phyloP scores from a whole-genome alignment of 2,888 invertebrate genomes.

The Ormyrus rosae region DNA sequence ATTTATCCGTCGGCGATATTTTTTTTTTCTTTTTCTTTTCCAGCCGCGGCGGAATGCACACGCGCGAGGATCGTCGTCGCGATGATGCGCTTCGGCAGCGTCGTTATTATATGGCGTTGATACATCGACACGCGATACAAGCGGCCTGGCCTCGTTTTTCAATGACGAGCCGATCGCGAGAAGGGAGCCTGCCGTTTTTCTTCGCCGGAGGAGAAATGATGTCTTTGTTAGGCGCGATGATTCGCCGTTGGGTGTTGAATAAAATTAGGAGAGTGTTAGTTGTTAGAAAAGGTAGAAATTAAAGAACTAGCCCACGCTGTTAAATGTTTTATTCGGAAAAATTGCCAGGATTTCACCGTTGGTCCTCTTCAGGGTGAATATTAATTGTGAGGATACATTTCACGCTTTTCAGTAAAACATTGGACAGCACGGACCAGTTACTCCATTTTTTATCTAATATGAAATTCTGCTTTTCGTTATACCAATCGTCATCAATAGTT shows the following conservation, averaged over 20 bases:
- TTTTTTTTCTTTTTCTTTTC: neutral
- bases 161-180: slow-evolving; percentile 57
- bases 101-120: slow-evolving; percentile 61
- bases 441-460: too few relatives aligned
- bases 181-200: slow-evolving; percentile 39
- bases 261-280: too few relatives aligned
- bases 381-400: too few relatives aligned
- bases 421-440: too few relatives aligned
- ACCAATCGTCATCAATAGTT: too few relatives aligned
- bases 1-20: slow-evolving; percentile 32
- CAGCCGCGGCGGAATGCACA: slow-evolving; percentile 8
- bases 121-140: slow-evolving; percentile 32
- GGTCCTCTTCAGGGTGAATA: too few relatives aligned
- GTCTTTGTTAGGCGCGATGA: neutral
- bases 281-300: too few relatives aligned
- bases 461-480: too few relatives aligned
- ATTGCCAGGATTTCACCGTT: too few relatives aligned
- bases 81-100: slow-evolving; percentile 15
- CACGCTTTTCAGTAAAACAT: too few relatives aligned
- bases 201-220: slow-evolving; percentile 5
- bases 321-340: too few relatives aligned
- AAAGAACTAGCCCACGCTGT: too few relatives aligned
- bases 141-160: slow-evolving; percentile 61
- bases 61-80: neutral
- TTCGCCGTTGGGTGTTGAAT: neutral